Conservation (phyloP, 2,797 vertebrate genomes). For the Aphelocoma californica region DNA sequence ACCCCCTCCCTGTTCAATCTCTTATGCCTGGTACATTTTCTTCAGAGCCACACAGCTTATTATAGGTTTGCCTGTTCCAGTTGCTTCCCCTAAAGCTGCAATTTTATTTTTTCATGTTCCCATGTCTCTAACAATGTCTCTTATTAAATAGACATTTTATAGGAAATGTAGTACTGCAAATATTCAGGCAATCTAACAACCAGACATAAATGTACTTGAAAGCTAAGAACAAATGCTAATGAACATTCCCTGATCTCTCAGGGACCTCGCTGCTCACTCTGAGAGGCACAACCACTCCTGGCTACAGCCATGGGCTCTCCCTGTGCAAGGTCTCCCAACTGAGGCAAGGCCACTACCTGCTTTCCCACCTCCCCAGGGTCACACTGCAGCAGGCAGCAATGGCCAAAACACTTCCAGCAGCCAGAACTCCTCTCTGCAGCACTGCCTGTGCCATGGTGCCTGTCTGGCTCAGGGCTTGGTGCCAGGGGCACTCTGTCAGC, state of each 20-base stretch:
- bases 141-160: background rate
- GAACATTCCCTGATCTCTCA: background rate
- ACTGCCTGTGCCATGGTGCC: no score
- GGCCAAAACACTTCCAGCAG: no score
- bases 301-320: background rate
- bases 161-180: background rate
- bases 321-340: background rate
- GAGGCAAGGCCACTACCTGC: background rate
- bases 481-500: background rate
- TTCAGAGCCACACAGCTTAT: background rate
- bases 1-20: background rate
- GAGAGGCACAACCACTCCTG: fast-evolving
- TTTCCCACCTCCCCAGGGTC: background rate
- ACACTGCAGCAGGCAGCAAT: fast-evolving
- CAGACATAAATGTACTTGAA: background rate
- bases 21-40: background rate
- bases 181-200: background rate
- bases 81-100: background rate
- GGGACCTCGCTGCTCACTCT: background rate
- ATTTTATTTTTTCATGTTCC: background rate
- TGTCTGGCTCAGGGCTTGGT: background rate
- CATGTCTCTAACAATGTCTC: background rate
- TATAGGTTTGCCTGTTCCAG: background rate
- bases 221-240: background rate
- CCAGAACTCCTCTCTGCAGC: background rate